phyloP scores from a whole-genome alignment of 2,888 invertebrate species.

The Cepaea hortensis region DNA sequence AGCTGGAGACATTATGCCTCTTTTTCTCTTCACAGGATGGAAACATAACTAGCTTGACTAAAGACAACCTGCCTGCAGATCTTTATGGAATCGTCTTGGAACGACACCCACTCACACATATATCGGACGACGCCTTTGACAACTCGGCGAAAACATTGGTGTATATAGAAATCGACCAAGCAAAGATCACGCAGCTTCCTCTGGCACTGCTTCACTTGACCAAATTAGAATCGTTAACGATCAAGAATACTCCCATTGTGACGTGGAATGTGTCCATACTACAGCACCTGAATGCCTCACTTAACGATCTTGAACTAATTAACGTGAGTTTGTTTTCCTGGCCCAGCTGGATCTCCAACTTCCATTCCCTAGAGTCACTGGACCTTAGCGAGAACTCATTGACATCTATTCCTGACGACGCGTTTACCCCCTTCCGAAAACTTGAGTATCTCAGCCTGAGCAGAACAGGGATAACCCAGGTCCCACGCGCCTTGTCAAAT shows the following conservation, averaged over 20 bases:
- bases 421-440: background rate
- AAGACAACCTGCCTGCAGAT: too few relatives aligned
- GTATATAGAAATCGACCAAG: background rate
- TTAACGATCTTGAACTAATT: background rate
- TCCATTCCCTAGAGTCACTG: background rate
- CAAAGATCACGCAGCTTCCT: background rate
- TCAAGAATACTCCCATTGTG: background rate
- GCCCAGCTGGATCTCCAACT: background rate
- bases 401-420: background rate
- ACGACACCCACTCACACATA: background rate
- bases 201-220: background rate
- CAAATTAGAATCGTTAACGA: background rate
- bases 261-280: background rate
- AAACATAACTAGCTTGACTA: background rate
- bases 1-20: background rate
- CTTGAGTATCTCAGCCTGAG: background rate
- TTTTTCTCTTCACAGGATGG: background rate
- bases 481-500: background rate
- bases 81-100: background rate
- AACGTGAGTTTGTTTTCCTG: background rate
- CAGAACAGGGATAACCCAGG: background rate
- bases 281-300: background rate
- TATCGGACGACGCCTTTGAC: background rate
- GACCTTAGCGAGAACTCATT: background rate
- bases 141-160: background rate